Conservation (phyloP, 2,888 invertebrate species). For the Aricia artaxerxes region DNA sequence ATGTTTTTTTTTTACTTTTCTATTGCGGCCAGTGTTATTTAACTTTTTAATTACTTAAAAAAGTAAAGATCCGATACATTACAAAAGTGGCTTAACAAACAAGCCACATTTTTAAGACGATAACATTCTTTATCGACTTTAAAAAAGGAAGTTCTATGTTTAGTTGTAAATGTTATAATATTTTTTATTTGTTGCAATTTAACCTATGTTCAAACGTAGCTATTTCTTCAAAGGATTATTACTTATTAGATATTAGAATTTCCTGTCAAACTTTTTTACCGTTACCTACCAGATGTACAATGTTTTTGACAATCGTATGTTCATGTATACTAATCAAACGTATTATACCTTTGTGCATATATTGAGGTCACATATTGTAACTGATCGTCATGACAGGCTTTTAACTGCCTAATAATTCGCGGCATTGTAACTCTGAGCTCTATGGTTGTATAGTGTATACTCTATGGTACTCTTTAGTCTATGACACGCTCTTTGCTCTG, state of each 20-base stretch:
- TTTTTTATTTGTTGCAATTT: too few relatives aligned
- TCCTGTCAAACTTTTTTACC: background rate
- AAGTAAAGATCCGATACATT: background rate
- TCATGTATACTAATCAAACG: background rate
- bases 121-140: background rate
- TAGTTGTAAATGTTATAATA: too few relatives aligned
- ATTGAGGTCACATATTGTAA: background rate
- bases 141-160: too few relatives aligned
- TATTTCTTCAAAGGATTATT: background rate
- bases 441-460: background rate
- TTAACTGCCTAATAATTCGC: background rate
- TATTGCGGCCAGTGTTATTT: slow-evolving; percentile 1
- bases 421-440: background rate
- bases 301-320: background rate
- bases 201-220: too few relatives aligned
- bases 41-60: background rate
- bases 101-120: too few relatives aligned
- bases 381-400: background rate
- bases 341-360: slow-evolving; percentile 9
- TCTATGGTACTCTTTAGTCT: background rate
- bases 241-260: background rate
- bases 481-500: background rate
- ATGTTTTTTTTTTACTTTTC: slow-evolving; percentile 5
- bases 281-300: background rate
- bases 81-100: too few relatives aligned